phyloP scores from a whole-genome alignment of 2,113 vertebrate species.

The Barnardius zonarius region DNA sequence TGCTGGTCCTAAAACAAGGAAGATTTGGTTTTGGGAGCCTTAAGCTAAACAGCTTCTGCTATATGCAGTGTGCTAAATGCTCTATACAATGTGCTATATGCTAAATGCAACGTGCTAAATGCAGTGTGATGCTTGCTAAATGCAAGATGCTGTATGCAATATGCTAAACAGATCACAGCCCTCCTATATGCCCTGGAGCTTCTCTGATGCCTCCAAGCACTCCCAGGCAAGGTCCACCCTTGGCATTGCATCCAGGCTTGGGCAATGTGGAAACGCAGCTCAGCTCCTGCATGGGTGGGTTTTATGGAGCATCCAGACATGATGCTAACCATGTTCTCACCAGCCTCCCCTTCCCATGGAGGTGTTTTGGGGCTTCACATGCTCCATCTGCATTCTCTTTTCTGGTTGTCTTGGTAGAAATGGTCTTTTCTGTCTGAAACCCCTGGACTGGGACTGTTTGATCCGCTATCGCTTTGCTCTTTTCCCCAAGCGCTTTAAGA shows the following conservation, averaged over 20 bases:
- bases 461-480: rapidly evolving
- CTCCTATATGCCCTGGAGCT: rapidly evolving
- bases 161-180: not conserved
- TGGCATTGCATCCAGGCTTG: not conserved
- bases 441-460: not conserved
- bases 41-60: not conserved
- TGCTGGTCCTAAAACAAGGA: not conserved
- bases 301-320: not conserved
- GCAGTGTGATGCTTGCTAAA: not conserved
- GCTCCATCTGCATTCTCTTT: not conserved
- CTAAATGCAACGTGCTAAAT: not conserved
- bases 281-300: rapidly evolving
- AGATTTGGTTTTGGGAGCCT: not conserved
- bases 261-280: not conserved
- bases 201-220: not conserved
- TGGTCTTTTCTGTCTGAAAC: not conserved
- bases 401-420: not conserved
- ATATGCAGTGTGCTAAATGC: rapidly evolving
- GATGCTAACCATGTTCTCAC: rapidly evolving
- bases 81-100: not conserved
- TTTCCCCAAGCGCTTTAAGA: not conserved
- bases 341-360: rapidly evolving
- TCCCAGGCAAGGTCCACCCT: not conserved
- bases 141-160: not conserved
- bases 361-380: not conserved